Conservation (phyloP, 2,888 invertebrate species). For the Acheta domesticus region DNA sequence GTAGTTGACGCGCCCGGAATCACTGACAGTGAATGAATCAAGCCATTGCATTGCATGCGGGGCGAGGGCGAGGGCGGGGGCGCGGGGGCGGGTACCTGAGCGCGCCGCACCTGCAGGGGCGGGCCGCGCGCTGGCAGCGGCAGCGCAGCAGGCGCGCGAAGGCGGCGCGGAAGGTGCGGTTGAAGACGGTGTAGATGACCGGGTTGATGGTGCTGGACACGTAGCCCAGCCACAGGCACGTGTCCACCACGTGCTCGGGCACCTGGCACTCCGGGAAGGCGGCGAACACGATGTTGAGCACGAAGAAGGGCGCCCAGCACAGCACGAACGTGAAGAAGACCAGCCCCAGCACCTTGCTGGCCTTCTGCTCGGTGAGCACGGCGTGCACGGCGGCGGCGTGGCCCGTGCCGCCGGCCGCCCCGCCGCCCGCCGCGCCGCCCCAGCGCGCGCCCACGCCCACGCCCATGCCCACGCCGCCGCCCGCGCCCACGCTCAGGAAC, state of each 20-base stretch:
- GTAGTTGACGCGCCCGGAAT: no score
- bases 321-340: slow-evolving; percentile 91
- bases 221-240: slow-evolving; percentile 89
- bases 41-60: no score
- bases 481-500: slow-evolving; percentile 3
- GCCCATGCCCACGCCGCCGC: background rate
- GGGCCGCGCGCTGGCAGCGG: slow-evolving; percentile 60
- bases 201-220: slow-evolving; percentile 91
- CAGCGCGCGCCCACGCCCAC: background rate
- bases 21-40: no score
- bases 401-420: slow-evolving; percentile 66
- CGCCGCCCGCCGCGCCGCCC: slow-evolving; percentile 35
- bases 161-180: slow-evolving; percentile 81
- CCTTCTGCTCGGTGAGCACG: slow-evolving; percentile 90
- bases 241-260: slow-evolving; percentile 70
- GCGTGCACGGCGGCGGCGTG: slow-evolving; percentile 72
- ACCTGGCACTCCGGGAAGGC: slow-evolving; percentile 77
- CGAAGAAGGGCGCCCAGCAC: slow-evolving; percentile 91
- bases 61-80: background rate
- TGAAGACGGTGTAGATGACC: slow-evolving; percentile 90
- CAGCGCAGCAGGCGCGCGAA: slow-evolving; percentile 73
- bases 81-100: background rate
- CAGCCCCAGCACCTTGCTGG: slow-evolving; percentile 85
- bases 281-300: slow-evolving; percentile 81
- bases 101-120: background rate